phyloP scores from a whole-genome alignment of 2,113 vertebrate genomes.

The Sialia sialis region DNA sequence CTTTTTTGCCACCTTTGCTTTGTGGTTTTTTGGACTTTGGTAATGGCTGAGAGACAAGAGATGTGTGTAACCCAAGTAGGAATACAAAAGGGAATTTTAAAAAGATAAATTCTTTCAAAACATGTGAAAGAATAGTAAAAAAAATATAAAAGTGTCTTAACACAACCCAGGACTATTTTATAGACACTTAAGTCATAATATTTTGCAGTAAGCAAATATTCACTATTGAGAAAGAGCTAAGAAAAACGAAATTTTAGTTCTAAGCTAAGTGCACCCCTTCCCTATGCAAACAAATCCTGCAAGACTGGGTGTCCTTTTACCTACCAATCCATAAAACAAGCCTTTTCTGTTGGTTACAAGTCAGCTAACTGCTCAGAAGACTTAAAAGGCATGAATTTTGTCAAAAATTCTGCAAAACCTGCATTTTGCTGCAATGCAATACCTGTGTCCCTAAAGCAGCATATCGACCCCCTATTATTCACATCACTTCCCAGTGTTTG shows the following conservation, averaged over 20 bases:
- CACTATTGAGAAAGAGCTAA: not conserved
- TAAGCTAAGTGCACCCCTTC: not conserved
- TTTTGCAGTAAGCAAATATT: not conserved
- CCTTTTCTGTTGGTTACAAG: not conserved
- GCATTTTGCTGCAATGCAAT: not conserved
- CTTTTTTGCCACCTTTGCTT: slow-evolving; percentile 80
- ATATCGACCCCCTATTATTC: not conserved
- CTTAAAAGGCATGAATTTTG: not conserved
- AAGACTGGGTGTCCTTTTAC: not conserved
- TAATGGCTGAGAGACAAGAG: slow-evolving; percentile 55
- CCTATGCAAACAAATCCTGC: not conserved
- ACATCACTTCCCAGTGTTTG: not conserved
- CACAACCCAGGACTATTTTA: not conserved
- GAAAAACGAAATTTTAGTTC: not conserved
- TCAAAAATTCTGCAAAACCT: not conserved
- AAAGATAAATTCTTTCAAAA: not conserved
- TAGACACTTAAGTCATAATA: not conserved
- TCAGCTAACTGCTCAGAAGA: not conserved
- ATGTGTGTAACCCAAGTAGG: not conserved
- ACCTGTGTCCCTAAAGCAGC: not conserved
- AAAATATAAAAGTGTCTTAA: not conserved
- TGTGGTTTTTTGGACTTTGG: slow-evolving; percentile 78
- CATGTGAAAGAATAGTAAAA: not conserved
- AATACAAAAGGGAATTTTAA: not conserved
- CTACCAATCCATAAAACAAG: not conserved